phyloP scores from a whole-genome alignment of 2,113 vertebrate genomes.

The Archocentrus centrarchus region DNA sequence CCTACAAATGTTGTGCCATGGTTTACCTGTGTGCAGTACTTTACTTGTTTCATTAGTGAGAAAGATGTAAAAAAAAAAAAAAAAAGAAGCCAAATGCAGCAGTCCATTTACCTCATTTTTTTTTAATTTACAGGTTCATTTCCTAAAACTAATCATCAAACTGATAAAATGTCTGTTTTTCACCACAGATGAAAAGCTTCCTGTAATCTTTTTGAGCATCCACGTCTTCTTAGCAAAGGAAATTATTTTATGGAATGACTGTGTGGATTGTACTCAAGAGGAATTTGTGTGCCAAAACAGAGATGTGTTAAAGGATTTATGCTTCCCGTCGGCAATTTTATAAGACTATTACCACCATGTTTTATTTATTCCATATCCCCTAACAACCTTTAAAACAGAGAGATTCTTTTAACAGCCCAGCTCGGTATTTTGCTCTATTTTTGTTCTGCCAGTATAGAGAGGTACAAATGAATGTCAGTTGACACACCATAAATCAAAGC shows the following conservation, averaged over 20 bases:
- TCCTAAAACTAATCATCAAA: background rate
- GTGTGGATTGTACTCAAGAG: background rate
- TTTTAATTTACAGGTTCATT: conserved; percentile 10
- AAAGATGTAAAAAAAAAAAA: background rate
- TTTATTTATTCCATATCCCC: conserved; percentile 27
- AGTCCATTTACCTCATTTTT: background rate
- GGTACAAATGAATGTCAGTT: conserved; percentile 64
- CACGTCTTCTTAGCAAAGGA: background rate
- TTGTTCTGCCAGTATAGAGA: conserved; percentile 40
- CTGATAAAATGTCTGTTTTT: background rate
- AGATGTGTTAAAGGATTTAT: conserved; percentile 31
- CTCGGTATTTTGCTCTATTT: conserved; percentile 49
- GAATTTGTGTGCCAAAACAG: conserved; percentile 19
- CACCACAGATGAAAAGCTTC: background rate
- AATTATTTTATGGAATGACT: conserved; percentile 8
- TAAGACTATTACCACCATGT: conserved; percentile 24
- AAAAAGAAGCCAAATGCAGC: background rate
- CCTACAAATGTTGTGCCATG: background rate
- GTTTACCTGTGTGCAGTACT: too few species aligned
- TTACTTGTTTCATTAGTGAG: background rate
- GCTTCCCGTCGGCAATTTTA: conserved; percentile 13
- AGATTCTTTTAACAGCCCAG: conserved; percentile 30
- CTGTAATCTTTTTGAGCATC: background rate
- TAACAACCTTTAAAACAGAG: conserved; percentile 45
- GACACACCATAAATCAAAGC: conserved; percentile 72